phyloP scores from a whole-genome alignment of 2,797 vertebrate species.

The Odontamblyopus rebecca region DNA sequence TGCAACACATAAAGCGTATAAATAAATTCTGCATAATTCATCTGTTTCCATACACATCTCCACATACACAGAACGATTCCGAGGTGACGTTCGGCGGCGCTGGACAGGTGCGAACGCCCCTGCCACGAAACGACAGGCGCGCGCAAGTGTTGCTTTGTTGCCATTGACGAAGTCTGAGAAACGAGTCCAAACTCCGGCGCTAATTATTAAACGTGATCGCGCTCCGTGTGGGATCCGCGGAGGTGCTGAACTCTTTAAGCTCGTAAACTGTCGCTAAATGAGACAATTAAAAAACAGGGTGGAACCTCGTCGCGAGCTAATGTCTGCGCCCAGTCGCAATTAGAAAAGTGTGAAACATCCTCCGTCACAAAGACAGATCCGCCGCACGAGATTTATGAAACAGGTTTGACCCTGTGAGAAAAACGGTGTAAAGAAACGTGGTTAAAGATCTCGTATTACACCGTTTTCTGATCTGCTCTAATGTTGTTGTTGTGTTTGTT shows the following conservation, averaged over 20 bases:
- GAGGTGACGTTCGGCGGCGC: slow-evolving; percentile 32
- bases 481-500: too few relatives aligned
- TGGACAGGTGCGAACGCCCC: slow-evolving; percentile 59
- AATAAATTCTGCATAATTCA: not conserved
- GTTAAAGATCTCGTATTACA: too few relatives aligned
- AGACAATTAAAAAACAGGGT: not conserved
- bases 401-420: not conserved
- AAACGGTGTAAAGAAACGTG: not conserved
- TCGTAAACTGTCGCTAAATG: not conserved
- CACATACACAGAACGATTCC: slow-evolving; percentile 45
- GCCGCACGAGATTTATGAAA: not conserved
- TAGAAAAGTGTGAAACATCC: not conserved
- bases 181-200: too few relatives aligned
- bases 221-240: not conserved
- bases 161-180: not conserved
- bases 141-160: slow-evolving; percentile 50
- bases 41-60: slow-evolving; percentile 44
- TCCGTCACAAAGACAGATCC: not conserved
- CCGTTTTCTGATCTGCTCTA: too few relatives aligned
- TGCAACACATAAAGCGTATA: not conserved
- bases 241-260: not conserved
- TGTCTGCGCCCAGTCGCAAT: not conserved
- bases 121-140: not conserved
- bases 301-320: slow-evolving; percentile 16
- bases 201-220: not conserved